These are phyloP conservation scores for Pangasianodon gigas DNA, from an alignment of 2,113 vertebrate genomes.

Conservation along the genomic window DNA sequence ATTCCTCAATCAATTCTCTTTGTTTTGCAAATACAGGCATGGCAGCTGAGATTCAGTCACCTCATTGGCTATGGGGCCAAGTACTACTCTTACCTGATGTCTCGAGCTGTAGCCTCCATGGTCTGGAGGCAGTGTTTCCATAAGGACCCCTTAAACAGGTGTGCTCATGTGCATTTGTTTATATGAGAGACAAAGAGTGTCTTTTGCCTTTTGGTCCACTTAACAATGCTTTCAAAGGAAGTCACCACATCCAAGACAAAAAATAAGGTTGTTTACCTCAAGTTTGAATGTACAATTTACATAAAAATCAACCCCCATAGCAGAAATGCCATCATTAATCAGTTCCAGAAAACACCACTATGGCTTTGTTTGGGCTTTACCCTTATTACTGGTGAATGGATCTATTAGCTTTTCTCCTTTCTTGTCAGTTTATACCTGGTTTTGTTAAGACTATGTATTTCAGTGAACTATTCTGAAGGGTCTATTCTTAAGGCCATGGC, in stretches of 20 bases:
- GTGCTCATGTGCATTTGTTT: neutral
- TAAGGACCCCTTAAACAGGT: slow-evolving; percentile 92
- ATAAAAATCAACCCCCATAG: slow-evolving; percentile 2
- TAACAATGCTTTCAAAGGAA: neutral
- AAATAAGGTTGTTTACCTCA: neutral
- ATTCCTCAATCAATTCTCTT: neutral
- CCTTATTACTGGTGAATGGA: slow-evolving; percentile 5
- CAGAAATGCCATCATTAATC: neutral
- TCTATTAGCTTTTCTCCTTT: slow-evolving; percentile 5
- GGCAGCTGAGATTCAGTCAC: slow-evolving; percentile 96
- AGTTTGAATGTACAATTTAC: neutral
- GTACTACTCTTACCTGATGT: slow-evolving; percentile 98
- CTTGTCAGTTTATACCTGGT: slow-evolving; percentile 19
- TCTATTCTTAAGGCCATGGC: slow-evolving; percentile 7
- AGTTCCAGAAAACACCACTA: slow-evolving; percentile 5
- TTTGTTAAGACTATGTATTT: slow-evolving; percentile 31
- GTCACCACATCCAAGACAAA: neutral
- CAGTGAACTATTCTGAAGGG: slow-evolving; percentile 3
- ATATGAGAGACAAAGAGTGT: neutral
- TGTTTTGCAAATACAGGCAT: slow-evolving; percentile 77
- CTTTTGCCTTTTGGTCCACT: neutral
- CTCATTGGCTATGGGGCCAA: slow-evolving; percentile 96
- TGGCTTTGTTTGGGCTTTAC: slow-evolving; percentile 8
- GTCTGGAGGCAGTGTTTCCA: slow-evolving; percentile 95
- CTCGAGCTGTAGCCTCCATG: slow-evolving; percentile 95